Evolutionary conservation across 2,888 invertebrate species (phyloP).

Genomic region (Coronaproctus castanopsis): DNA sequence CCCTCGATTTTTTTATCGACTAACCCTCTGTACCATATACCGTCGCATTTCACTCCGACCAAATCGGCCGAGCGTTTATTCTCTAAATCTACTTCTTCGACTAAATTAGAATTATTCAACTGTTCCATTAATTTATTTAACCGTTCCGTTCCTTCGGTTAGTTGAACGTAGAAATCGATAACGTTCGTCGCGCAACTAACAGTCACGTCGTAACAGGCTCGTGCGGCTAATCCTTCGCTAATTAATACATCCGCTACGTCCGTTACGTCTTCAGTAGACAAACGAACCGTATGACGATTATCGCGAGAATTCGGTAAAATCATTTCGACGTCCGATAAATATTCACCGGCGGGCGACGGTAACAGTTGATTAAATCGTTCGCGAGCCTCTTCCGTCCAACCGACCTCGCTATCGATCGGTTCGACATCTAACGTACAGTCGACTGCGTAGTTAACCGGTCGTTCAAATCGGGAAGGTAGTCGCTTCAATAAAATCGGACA

Average conservation of each 20-base stretch:
- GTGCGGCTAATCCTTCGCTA: conserved; percentile 27
- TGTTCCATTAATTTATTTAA: conserved; percentile 17
- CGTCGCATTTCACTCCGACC: conserved; percentile 41
- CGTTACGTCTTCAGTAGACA: conserved; percentile 37
- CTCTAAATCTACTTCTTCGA: conserved; percentile 21
- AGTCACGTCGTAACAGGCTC: conserved; percentile 34
- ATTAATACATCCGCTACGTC: conserved; percentile 40
- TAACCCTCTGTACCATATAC: conserved; percentile 43
- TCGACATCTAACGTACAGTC: conserved; percentile 28
- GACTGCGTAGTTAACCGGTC: conserved; percentile 27
- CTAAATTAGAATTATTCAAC: background rate
- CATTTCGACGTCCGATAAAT: conserved; percentile 31
- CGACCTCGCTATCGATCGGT: conserved; percentile 34
- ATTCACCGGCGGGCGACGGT: no score
- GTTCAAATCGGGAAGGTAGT: conserved; percentile 31
- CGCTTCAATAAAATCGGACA: conserved; percentile 25
- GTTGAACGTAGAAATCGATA: conserved; percentile 55
- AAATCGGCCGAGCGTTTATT: conserved; percentile 44
- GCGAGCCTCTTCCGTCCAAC: conserved; percentile 45
- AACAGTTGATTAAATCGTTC: conserved; percentile 44
- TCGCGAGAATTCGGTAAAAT: conserved; percentile 27
- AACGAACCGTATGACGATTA: conserved; percentile 24
- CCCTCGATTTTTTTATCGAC: conserved; percentile 37
- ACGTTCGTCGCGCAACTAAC: conserved; percentile 45
- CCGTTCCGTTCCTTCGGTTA: conserved; percentile 37